These are phyloP conservation scores for Elysia chlorotica DNA, from an alignment of 1,140 invertebrate species.

Conservation along the genomic window DNA sequence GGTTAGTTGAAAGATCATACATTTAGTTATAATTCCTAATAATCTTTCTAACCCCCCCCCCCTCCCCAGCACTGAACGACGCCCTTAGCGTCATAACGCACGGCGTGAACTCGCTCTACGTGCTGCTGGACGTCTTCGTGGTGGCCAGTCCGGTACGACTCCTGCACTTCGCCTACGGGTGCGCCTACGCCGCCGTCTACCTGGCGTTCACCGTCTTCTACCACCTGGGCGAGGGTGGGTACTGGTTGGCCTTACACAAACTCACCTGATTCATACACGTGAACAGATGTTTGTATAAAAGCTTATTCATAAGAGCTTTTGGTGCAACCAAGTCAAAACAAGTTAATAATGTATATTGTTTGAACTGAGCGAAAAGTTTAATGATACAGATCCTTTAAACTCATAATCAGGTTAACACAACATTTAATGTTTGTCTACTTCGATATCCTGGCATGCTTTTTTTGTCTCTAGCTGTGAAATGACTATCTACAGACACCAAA, in stretches of 20 bases:
- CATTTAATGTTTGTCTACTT: too few relatives aligned
- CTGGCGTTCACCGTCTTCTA: constrained; percentile 74
- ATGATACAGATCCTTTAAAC: too few relatives aligned
- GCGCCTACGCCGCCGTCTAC: constrained; percentile 70
- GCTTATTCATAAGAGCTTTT: background rate
- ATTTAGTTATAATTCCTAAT: too few relatives aligned
- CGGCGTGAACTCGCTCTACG: constrained; percentile 73
- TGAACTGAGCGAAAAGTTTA: background rate
- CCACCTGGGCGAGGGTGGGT: constrained; percentile 70
- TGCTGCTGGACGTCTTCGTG: constrained; percentile 74
- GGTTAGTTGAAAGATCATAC: too few relatives aligned
- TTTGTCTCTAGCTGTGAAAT: too few relatives aligned
- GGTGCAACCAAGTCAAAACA: background rate
- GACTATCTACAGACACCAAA: too few relatives aligned
- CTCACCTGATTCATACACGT: background rate
- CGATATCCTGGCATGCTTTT: too few relatives aligned
- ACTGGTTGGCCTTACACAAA: background rate
- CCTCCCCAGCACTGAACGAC: too few relatives aligned
- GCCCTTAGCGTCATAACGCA: constrained; percentile 65
- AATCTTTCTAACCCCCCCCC: too few relatives aligned
- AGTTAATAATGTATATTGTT: background rate
- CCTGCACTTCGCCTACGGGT: constrained; percentile 72
- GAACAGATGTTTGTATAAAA: background rate
- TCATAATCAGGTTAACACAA: background rate
- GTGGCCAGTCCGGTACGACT: constrained; percentile 72